Base-by-base conservation (phyloP, 2,113 vertebrate genomes). In the Speoplatyrhinus poulsoni region DNA sequence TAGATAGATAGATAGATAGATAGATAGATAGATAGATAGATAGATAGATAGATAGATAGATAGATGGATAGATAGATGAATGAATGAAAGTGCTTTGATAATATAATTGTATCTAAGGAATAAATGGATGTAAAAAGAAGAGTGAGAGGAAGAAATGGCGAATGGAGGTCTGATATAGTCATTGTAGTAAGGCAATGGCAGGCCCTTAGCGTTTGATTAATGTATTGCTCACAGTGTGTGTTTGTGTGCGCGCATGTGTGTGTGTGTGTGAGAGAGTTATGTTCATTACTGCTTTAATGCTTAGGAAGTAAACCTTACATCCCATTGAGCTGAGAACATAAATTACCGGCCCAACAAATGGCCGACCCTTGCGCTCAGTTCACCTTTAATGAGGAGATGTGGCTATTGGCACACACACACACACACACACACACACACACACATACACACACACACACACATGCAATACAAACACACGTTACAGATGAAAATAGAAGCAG, bases 171-270 rank as follows among this genome's bases (percentile, higher is more conserved):
- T 87, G 77, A 86, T 83, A 83, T 72, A 83, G 83, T 83, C 82
- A 83, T 74, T 61, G 78, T 60, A 71, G 80, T 66, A 56, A 76
- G 19, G 72, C 72, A 58, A 68, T 79, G 79, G 72, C 85, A 87
- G 79, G 75, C 76, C 79, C 76, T 86, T 81, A 80, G 73, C 70
- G 67, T 85, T 82, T 89, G 86, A 90, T 88, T 86, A 83, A 89
- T 89, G 83, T 77, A 77, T 84, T 67, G 69, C 72, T 77, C 46
- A 12, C 48, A 10, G 58, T 19, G 67, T 75, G 77, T 81, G 75
- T 75, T 65, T 75, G 76, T 62, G 65, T 9, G 56, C 59, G 47
- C 26, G 50, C 16, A 46, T 33, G 57, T 53, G 59, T 77, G 77
- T 57, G 69, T 65, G 33, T 52, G 48, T 64, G 49, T 65, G 19